Conservation (phyloP, 2,797 vertebrate genomes). For the Cryptoblepharus egeriae region DNA sequence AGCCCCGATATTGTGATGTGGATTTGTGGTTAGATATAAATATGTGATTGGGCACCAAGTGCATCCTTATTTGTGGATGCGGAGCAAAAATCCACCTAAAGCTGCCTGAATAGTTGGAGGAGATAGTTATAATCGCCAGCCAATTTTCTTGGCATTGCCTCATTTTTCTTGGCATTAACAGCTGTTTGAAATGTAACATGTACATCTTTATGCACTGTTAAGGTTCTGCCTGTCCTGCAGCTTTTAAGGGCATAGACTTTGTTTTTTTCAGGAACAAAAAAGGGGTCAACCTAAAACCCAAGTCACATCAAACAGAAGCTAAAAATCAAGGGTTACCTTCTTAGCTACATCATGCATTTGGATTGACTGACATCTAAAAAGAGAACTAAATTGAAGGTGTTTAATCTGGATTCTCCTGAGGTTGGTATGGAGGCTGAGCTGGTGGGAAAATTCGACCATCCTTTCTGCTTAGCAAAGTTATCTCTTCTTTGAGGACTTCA, state of each 20-base stretch:
- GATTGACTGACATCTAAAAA: not conserved
- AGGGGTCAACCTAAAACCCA: not conserved
- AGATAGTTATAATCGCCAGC: not conserved
- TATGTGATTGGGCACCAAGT: too few relatives aligned
- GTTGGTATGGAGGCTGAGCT: constrained; percentile 26
- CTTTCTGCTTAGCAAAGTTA: constrained; percentile 76
- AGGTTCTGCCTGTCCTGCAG: not conserved
- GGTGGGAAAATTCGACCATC: constrained; percentile 72
- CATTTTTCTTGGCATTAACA: constrained; percentile 3
- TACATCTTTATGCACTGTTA: not conserved
- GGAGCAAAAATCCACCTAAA: not conserved
- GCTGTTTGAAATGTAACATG: not conserved
- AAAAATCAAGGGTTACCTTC: not conserved
- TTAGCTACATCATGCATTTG: not conserved
- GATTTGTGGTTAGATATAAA: not conserved
- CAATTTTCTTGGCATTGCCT: not conserved
- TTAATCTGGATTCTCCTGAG: constrained; percentile 26
- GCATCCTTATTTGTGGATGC: not conserved
- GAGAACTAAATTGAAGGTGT: not conserved
- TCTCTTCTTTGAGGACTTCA: constrained; percentile 77
- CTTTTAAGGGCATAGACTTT: not conserved
- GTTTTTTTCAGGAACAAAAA: not conserved
- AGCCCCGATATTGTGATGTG: not conserved
- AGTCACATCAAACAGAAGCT: not conserved
- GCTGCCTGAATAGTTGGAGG: not conserved